A percentile compares a stretch with the other conserved stretches of the same genome.
Evolutionary conservation across 2,113 vertebrate genomes (phyloP).

Genomic region (Phyllostomus hastatus): DNA sequence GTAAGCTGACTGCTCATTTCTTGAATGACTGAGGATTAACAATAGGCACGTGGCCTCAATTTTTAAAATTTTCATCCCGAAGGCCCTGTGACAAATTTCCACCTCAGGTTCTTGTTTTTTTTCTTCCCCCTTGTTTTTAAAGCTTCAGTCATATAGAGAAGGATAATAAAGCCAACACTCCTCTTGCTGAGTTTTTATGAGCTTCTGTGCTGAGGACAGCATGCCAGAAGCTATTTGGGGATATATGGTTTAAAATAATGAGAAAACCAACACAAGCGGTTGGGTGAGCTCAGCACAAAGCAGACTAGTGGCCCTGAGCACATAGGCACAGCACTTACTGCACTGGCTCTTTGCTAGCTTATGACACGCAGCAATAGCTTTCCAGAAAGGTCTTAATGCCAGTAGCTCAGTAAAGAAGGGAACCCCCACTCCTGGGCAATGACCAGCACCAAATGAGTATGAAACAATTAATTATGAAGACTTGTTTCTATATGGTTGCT

Average conservation of each 20-base stretch:
- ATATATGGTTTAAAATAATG: slow-evolving; percentile 19
- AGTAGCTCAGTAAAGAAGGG: not conserved
- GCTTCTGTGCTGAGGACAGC: not conserved
- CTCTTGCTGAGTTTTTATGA: slow-evolving; percentile 42
- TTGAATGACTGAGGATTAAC: not conserved
- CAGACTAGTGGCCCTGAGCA: not conserved
- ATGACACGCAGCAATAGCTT: not conserved
- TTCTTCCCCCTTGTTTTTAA: not conserved
- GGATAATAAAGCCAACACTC: not conserved
- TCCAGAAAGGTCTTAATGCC: not conserved
- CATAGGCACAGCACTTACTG: not conserved
- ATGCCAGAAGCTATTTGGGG: slow-evolving; percentile 49
- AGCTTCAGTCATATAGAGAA: not conserved
- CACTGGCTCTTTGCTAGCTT: not conserved
- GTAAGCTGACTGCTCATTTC: not conserved
- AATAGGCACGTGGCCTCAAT: not conserved
- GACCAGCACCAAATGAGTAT: not conserved
- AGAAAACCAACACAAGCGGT: slow-evolving; percentile 8
- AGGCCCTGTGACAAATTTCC: not conserved
- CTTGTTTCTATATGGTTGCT: not conserved
- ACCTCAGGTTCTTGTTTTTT: not conserved
- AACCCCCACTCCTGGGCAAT: not conserved
- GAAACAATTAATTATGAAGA: not conserved
- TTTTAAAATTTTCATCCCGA: not conserved
- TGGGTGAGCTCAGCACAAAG: not conserved